Evolutionary conservation across 53 echinoderm and acorn worm genomes (phyloP).

Genomic region (Luidia sarsii): DNA sequence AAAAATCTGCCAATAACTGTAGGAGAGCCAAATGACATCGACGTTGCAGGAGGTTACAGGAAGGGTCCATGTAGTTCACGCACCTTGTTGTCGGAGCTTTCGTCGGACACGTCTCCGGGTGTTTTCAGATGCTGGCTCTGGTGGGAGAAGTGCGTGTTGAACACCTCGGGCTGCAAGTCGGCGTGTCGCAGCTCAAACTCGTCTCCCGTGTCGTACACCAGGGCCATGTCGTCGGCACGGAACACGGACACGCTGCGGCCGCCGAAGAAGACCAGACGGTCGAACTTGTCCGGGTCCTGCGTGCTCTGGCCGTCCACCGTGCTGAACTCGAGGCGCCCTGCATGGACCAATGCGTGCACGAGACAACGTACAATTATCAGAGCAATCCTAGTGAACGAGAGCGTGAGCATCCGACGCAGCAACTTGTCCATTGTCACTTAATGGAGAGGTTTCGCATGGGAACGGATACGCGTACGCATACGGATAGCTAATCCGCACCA

Average conservation of each 20-base stretch:
- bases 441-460: too few species aligned
- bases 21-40: too few species aligned
- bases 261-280: conserved; percentile 66
- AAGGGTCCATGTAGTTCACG: too few species aligned
- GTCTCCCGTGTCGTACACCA: conserved; percentile 79
- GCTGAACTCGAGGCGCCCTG: conserved; percentile 80
- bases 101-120: conserved; percentile 49
- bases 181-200: conserved; percentile 57
- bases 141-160: conserved; percentile 56
- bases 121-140: not conserved
- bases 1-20: too few species aligned
- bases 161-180: conserved; percentile 65
- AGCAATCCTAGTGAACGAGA: too few species aligned
- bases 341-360: not conserved
- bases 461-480: too few species aligned
- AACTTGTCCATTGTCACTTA: not conserved
- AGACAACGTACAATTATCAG: too few species aligned
- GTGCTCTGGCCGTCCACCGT: conserved; percentile 60
- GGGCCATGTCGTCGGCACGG: conserved; percentile 54
- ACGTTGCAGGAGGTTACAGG: too few species aligned
- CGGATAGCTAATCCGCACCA: too few species aligned
- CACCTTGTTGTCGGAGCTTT: conserved; percentile 63
- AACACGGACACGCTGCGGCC: conserved; percentile 72
- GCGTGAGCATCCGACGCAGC: too few species aligned
- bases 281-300: conserved; percentile 43